These are phyloP conservation scores for Iselma pallidipennis DNA, from an alignment of 2,888 invertebrate genomes.

Conservation along the genomic window DNA sequence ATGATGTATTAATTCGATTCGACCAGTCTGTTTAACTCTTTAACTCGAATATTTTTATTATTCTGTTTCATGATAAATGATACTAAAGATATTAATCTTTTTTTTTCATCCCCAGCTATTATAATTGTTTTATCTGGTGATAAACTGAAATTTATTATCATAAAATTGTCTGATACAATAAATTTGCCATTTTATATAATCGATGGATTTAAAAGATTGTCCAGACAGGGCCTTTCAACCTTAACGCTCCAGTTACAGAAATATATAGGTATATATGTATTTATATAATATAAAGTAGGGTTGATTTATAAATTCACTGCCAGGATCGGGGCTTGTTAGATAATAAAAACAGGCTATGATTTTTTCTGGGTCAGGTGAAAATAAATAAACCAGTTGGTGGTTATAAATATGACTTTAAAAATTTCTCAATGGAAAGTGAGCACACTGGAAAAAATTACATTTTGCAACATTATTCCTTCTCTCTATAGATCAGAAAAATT, in stretches of 20 bases:
- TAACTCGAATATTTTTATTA: not conserved
- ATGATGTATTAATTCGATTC: slow-evolving; percentile 32
- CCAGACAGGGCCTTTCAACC: not conserved
- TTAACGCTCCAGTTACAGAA: not conserved
- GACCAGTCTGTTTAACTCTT: slow-evolving; percentile 12
- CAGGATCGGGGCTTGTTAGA: not conserved
- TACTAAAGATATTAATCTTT: too few species aligned
- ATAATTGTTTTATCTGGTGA: too few species aligned
- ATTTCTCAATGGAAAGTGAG: too few species aligned
- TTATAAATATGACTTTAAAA: not conserved
- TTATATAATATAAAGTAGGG: not conserved
- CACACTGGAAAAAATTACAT: too few species aligned
- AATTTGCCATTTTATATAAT: too few species aligned
- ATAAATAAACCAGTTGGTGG: not conserved
- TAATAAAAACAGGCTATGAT: not conserved
- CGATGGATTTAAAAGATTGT: not conserved
- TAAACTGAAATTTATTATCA: too few species aligned
- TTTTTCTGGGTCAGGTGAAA: not conserved
- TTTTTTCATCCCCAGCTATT: too few species aligned
- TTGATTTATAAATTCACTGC: not conserved
- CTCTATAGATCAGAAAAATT: too few species aligned
- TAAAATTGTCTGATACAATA: too few species aligned
- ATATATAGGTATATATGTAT: too few species aligned
- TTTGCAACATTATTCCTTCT: too few species aligned
- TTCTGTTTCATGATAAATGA: too few species aligned